Percentiles rank a stretch among this genome's conserved stretches.
These are phyloP conservation scores for Drosophila sturtevanti DNA, from an alignment of 1,140 invertebrate species.

Conservation along the genomic window DNA sequence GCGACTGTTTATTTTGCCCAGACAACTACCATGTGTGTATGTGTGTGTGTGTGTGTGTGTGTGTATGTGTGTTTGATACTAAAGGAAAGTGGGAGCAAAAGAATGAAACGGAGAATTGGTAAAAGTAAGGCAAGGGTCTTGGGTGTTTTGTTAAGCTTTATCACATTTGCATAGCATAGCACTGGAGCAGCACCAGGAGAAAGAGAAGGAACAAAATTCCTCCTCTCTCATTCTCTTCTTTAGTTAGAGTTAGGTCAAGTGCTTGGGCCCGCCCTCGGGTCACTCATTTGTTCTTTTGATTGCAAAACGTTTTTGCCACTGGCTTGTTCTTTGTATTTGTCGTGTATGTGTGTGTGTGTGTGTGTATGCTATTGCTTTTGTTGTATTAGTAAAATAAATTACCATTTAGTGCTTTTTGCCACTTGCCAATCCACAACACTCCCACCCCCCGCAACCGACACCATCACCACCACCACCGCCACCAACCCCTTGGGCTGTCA, in stretches of 20 bases:
- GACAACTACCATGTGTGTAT: constrained; percentile 45
- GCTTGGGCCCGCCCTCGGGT: constrained; percentile 66
- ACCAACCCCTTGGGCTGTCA: constrained; percentile 53
- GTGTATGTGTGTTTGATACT: not conserved
- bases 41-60: constrained; percentile 19
- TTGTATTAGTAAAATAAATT: constrained; percentile 82
- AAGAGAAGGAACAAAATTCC: not conserved
- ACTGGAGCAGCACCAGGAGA: not conserved
- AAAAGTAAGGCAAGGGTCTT: constrained; percentile 11
- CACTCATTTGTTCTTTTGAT: constrained; percentile 81
- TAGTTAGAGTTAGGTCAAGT: constrained; percentile 59
- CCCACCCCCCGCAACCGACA: not conserved
- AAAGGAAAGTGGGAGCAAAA: not conserved
- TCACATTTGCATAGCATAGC: constrained; percentile 73
- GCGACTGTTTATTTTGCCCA: constrained; percentile 74
- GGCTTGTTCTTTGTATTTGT: constrained; percentile 21
- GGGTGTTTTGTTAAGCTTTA: constrained; percentile 74
- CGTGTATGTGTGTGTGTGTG: constrained; percentile 6
- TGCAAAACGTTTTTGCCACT: constrained; percentile 66
- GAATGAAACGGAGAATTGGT: not conserved
- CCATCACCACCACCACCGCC: not conserved
- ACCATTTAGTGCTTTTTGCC: constrained; percentile 81
- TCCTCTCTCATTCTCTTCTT: constrained; percentile 22
- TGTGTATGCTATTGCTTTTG: constrained; percentile 50
- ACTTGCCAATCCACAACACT: constrained; percentile 38